Conservation (phyloP, 2,797 vertebrate species). For the Protonibea diacanthus region DNA sequence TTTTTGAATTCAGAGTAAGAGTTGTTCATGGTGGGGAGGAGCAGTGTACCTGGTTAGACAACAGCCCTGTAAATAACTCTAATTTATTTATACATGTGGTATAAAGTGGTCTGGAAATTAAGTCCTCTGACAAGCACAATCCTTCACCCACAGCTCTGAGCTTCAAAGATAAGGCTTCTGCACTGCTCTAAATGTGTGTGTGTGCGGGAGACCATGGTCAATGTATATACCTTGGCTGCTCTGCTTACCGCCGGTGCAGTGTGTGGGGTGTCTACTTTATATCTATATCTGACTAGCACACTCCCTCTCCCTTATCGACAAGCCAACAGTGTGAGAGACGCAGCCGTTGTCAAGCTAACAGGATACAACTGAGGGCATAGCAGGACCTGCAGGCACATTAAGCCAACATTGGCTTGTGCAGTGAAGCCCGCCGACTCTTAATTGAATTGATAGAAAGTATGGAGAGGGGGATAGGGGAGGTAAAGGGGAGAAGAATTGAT, state of each 20-base stretch:
- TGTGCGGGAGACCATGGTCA: constrained; percentile 11
- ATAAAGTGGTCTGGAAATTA: constrained; percentile 13
- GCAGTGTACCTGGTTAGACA: not conserved
- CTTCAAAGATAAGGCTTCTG: constrained; percentile 12
- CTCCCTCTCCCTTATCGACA: constrained; percentile 62
- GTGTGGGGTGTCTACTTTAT: constrained; percentile 38
- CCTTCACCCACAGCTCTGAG: constrained; percentile 30
- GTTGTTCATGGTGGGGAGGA: constrained; percentile 2
- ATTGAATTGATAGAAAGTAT: constrained; percentile 76
- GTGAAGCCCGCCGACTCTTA: constrained; percentile 74
- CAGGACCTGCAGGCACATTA: constrained; percentile 65
- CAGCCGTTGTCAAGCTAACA: constrained; percentile 67
- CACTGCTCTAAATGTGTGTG: not conserved
- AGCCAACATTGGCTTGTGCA: constrained; percentile 78
- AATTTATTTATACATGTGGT: constrained; percentile 5
- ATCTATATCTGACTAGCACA: constrained; percentile 60
- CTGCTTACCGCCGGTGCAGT: constrained; percentile 30
- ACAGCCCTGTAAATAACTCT: not conserved
- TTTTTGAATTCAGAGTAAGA: constrained; percentile 2
- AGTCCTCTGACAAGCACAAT: constrained; percentile 5
- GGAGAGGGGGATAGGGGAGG: constrained; percentile 44
- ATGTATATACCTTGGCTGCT: constrained; percentile 18
- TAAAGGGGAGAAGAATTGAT: constrained; percentile 56
- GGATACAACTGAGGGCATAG: constrained; percentile 67
- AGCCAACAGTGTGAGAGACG: constrained; percentile 59